Conservation (phyloP, 92 coral and sea anemone species). For the Isaurus tuberculatus region DNA sequence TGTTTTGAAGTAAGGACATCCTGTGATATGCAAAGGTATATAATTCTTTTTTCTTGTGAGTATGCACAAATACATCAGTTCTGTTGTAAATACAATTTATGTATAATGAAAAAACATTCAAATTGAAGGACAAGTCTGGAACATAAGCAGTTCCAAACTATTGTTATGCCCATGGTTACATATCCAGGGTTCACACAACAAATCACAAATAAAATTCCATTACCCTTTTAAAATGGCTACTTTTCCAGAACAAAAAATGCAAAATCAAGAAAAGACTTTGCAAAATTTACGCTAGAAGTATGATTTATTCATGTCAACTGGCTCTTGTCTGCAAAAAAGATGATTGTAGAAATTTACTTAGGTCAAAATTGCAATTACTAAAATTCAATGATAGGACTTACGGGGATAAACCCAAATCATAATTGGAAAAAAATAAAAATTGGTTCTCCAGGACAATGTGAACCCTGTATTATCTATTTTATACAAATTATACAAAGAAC, state of each 20-base stretch:
- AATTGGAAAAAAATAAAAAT: no score
- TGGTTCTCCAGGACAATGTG: no score
- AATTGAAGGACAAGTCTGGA: slow-evolving; percentile 5
- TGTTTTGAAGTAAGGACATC: neutral
- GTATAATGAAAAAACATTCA: neutral
- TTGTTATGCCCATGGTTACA: slow-evolving; percentile 1
- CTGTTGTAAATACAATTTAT: slow-evolving; percentile 5
- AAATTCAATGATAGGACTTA: no score
- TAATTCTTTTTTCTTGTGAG: neutral
- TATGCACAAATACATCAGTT: slow-evolving; percentile 6
- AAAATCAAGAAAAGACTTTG: slow-evolving; percentile 1
- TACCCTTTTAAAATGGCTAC: neutral
- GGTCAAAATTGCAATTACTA: no score
- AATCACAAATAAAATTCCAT: slow-evolving; percentile 2
- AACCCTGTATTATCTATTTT: no score
- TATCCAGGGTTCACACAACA: neutral
- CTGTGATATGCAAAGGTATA: slow-evolving; percentile 2
- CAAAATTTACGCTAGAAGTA: neutral
- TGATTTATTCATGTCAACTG: neutral
- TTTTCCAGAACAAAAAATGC: slow-evolving; percentile 3
- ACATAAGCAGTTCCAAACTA: slow-evolving; percentile 7
- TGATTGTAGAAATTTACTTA: no score
- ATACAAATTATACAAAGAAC: no score
- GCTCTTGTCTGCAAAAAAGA: no score
- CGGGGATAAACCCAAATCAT: no score